phyloP scores from a whole-genome alignment of 2,888 invertebrate genomes.

The Scaptomyza cyrtandrae region DNA sequence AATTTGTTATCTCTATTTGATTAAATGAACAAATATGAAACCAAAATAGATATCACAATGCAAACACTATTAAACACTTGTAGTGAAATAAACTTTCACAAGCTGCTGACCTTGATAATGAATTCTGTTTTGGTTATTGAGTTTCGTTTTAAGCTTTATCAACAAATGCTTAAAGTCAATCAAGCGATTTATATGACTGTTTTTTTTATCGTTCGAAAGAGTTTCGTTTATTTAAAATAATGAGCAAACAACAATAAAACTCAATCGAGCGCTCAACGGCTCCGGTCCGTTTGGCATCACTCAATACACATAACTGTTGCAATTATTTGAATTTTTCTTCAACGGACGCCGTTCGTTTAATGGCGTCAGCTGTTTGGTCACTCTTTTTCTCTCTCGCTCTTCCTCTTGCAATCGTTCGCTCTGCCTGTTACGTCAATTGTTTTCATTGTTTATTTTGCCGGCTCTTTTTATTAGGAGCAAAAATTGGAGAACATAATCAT shows the following conservation, averaged over 20 bases:
- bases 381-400: constrained; percentile 13
- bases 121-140: constrained; percentile 19
- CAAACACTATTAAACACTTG: constrained; percentile 4
- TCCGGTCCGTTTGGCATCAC: constrained; percentile 39
- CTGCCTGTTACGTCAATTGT: constrained; percentile 7
- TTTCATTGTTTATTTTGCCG: constrained; percentile 66
- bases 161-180: constrained; percentile 51
- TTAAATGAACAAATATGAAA: neutral
- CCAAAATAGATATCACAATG: constrained; percentile 5
- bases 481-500: constrained; percentile 26
- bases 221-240: constrained; percentile 43
- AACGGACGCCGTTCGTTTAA: constrained; percentile 34
- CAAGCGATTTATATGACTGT: constrained; percentile 57
- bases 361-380: constrained; percentile 61
- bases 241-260: constrained; percentile 23
- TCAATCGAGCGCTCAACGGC: constrained; percentile 9
- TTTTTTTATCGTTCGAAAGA: constrained; percentile 32
- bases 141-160: constrained; percentile 21
- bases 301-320: constrained; percentile 49
- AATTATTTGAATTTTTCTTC: constrained; percentile 43
- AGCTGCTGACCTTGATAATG: constrained; percentile 62
- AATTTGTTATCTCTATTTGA: constrained; percentile 37
- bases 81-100: constrained; percentile 15
- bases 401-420: constrained; percentile 16
- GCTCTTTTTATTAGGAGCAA: constrained; percentile 43